Evolutionary conservation across 2,113 vertebrate genomes (phyloP).

Genomic region (Neoarius graeffei): DNA sequence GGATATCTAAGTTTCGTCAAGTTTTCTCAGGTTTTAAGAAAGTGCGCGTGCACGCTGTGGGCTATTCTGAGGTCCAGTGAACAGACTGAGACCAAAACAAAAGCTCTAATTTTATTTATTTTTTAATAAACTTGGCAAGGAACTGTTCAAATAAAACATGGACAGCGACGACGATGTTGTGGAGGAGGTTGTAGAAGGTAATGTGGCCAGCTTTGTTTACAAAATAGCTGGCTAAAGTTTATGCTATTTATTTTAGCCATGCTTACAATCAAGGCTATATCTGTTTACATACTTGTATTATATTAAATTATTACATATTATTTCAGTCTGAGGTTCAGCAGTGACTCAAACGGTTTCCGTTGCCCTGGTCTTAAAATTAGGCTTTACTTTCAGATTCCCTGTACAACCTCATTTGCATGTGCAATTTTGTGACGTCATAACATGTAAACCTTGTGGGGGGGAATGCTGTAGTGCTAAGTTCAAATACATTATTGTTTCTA

Average conservation of each 20-base stretch:
- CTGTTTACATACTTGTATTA: no score
- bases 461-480: no score
- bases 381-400: not conserved
- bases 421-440: not conserved
- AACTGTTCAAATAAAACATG: conserved; percentile 67
- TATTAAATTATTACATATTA: not conserved
- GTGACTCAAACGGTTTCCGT: not conserved
- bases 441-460: not conserved
- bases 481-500: no score
- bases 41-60: not conserved
- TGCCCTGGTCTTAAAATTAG: not conserved
- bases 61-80: no score
- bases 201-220: not conserved
- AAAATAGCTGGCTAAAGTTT: conserved; percentile 1
- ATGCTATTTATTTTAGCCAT: not conserved
- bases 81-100: no score
- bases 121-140: no score
- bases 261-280: not conserved
- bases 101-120: not conserved
- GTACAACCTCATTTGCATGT: not conserved
- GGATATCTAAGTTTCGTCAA: no score
- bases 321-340: not conserved
- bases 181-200: conserved; percentile 89
- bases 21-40: no score
- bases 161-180: conserved; percentile 89